phyloP scores from a whole-genome alignment of 2,888 invertebrate genomes.

The Chesias legatella region DNA sequence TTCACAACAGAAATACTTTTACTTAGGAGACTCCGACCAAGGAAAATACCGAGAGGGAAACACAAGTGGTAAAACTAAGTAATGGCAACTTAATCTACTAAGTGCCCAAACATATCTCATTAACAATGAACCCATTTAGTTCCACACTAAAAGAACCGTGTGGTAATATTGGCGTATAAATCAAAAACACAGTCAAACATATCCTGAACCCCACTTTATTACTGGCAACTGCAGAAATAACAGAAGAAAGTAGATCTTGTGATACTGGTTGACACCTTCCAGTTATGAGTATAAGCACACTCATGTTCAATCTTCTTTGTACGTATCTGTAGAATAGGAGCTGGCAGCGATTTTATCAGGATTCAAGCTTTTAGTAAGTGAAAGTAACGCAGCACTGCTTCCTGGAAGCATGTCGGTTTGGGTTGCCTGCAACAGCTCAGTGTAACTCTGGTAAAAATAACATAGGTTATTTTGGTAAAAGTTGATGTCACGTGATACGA shows the following conservation, averaged over 20 bases:
- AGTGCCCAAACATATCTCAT: slow-evolving; percentile 34
- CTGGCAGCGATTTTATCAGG: slow-evolving; percentile 10
- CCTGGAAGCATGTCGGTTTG: too few species aligned
- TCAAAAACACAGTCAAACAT: slow-evolving; percentile 29
- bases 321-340: slow-evolving; percentile 9
- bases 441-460: too few species aligned
- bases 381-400: too few species aligned
- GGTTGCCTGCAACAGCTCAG: too few species aligned
- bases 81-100: slow-evolving; percentile 24
- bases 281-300: slow-evolving; percentile 11
- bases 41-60: slow-evolving; percentile 8
- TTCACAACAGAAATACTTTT: neutral
- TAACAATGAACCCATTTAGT: slow-evolving; percentile 37
- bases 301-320: slow-evolving; percentile 5
- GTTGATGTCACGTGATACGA: too few species aligned
- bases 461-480: too few species aligned
- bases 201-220: slow-evolving; percentile 22
- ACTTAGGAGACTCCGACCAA: neutral
- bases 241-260: slow-evolving; percentile 1
- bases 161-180: slow-evolving; percentile 34
- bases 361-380: too few species aligned
- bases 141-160: slow-evolving; percentile 35
- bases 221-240: slow-evolving; percentile 10
- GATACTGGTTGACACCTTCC: slow-evolving; percentile 22
- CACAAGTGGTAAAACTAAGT: slow-evolving; percentile 19